These are phyloP conservation scores for Trypoxylon attenuatum DNA, from an alignment of 2,888 invertebrate species.

Conservation along the genomic window DNA sequence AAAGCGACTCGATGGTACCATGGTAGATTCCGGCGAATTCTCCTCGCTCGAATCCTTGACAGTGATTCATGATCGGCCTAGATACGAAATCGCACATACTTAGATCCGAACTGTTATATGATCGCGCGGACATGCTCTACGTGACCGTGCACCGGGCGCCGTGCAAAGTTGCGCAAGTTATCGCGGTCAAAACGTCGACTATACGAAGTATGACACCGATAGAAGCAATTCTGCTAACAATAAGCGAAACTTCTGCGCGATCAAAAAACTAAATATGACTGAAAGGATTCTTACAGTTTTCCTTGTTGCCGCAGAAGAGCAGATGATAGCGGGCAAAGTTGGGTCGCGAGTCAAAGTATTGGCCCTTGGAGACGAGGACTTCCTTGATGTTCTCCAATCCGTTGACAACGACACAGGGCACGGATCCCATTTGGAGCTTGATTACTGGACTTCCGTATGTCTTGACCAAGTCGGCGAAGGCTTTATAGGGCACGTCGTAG, in stretches of 20 bases:
- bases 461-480: slow-evolving; percentile 76
- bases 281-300: slow-evolving; percentile 79
- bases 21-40: neutral
- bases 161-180: neutral
- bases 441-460: slow-evolving; percentile 77
- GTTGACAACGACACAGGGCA: slow-evolving; percentile 78
- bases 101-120: neutral
- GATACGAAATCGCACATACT: too few relatives aligned
- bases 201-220: neutral
- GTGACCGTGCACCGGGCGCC: neutral
- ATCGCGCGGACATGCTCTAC: neutral
- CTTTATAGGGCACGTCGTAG: slow-evolving; percentile 79
- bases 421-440: slow-evolving; percentile 77
- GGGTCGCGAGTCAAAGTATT: slow-evolving; percentile 80
- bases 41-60: neutral
- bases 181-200: neutral
- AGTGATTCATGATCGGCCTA: neutral
- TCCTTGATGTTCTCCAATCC: slow-evolving; percentile 78
- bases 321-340: slow-evolving; percentile 79
- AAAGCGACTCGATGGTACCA: too few relatives aligned
- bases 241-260: neutral
- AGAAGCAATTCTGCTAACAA: neutral
- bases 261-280: neutral
- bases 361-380: slow-evolving; percentile 77
- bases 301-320: slow-evolving; percentile 80